Evolutionary conservation across 2,797 vertebrate species (phyloP).

Genomic region (Steatocranus sp.): DNA sequence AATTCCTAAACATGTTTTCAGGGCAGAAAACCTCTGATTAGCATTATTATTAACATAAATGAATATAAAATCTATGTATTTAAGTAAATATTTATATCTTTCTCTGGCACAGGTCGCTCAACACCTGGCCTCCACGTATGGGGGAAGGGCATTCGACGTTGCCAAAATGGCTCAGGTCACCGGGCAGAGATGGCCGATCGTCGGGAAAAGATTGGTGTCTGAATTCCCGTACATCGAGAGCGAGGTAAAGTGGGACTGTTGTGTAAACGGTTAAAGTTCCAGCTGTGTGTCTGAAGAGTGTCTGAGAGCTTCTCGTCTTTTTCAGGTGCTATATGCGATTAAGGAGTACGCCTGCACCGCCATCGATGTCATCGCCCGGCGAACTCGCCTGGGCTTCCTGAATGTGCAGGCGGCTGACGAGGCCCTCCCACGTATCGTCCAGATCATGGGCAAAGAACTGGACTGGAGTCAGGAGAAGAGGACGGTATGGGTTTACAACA

Average conservation of each 20-base stretch:
- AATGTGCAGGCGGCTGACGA: constrained; percentile 97
- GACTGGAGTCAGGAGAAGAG: constrained; percentile 85
- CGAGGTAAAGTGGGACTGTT: constrained; percentile 76
- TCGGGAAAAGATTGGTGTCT: constrained; percentile 91
- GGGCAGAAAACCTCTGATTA: background rate
- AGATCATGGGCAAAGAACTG: constrained; percentile 91
- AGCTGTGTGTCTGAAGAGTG: too few relatives aligned
- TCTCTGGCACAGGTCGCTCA: constrained; percentile 82
- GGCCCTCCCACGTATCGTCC: constrained; percentile 89
- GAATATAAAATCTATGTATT: background rate
- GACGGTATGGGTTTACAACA: constrained; percentile 69
- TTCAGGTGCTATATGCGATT: constrained; percentile 87
- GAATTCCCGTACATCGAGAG: constrained; percentile 97
- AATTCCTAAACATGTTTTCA: background rate
- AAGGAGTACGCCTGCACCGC: constrained; percentile 94
- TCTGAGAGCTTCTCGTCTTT: background rate
- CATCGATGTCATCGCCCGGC: constrained; percentile 88
- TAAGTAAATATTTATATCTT: background rate
- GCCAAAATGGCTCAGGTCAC: constrained; percentile 94
- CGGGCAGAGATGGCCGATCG: constrained; percentile 92
- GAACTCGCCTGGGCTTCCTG: constrained; percentile 91
- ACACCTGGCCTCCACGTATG: constrained; percentile 87
- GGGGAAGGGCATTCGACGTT: constrained; percentile 85
- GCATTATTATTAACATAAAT: background rate
- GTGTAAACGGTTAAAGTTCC: background rate